Base-by-base conservation (phyloP, 2,113 vertebrate species). In the Cynoglossus semilaevis region DNA sequence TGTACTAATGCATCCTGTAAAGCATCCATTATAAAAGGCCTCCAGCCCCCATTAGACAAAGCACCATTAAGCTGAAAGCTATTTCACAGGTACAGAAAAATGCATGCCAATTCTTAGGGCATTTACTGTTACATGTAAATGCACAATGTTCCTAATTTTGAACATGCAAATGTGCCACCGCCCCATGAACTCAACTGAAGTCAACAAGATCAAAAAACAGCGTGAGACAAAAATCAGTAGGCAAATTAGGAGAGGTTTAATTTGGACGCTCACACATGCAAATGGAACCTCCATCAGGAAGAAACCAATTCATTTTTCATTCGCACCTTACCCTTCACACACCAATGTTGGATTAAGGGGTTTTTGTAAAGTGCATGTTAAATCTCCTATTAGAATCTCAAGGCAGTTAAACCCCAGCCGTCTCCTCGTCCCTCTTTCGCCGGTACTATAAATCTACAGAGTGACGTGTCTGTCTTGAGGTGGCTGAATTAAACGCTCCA, bases 401-500 rank as follows among this genome's bases (percentile, higher is more conserved):
- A 16, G 51, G 64, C 77, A 74, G 78, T 81, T 80, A 84, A 82
- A 81, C 74, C 59, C 62, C 38, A 42, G 67, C 52, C 53, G 66
- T 66, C 46, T 71, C 63, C 76, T 70, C 56, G 41, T 76, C 63
- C 56, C 60, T 76, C 74, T 63, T 37, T 57, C 9, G 46, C 60
- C 68, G 71, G 54, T 74, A 63, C 76, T 46, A 70, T 85, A 82
- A 80, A 85, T 80, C 68, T 40, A 50, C 56, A 59, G 9, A 29
- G 62, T 67, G 82, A 78, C 66, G 46, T 60, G 52, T 70, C 71
- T 16, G 70, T 77, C 19, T 16, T 40, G 36, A 74, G 46, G 53
- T 55, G 76, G 50, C 58, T 86, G 85, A 88, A 87, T 87, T 86
- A 87, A 85, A 88, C 81, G 85, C 77, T 62, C 43, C 67, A 71